Percentiles rank a stretch among this genome's conserved stretches.
These are phyloP conservation scores for Rhinogobio ventralis DNA, from an alignment of 2,797 vertebrate species.

Conservation along the genomic window DNA sequence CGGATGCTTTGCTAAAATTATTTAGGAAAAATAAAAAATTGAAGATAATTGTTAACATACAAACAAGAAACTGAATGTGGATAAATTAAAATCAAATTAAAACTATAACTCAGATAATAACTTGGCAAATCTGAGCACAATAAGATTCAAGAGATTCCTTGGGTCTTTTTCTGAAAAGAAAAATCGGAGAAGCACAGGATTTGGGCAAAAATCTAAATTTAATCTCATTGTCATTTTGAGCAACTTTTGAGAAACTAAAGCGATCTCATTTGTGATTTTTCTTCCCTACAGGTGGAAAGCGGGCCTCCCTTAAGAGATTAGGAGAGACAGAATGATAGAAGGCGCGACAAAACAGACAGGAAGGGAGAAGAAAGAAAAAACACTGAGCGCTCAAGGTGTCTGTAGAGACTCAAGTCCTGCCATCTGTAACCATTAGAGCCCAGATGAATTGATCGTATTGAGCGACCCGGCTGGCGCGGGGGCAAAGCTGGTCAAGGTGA, in stretches of 20 bases:
- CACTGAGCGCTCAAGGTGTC: constrained; percentile 56
- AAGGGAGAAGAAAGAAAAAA: constrained; percentile 49
- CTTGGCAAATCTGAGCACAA: not conserved
- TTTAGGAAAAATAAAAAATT: not conserved
- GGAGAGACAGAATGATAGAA: constrained; percentile 38
- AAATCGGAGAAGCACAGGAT: not conserved
- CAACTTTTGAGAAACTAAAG: not conserved
- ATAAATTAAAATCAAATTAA: not conserved
- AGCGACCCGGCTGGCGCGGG: constrained; percentile 58
- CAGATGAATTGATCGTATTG: constrained; percentile 66
- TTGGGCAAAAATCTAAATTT: not conserved
- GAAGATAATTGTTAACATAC: not conserved
- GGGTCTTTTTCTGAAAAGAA: constrained; percentile 11
- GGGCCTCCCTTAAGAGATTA: constrained; percentile 31
- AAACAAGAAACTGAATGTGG: not conserved
- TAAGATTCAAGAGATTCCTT: not conserved
- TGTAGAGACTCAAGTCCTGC: constrained; percentile 62
- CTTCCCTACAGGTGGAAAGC: constrained; percentile 14
- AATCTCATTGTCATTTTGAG: not conserved
- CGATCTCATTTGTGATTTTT: constrained; percentile 6
- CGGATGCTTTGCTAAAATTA: not conserved
- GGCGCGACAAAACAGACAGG: constrained; percentile 11
- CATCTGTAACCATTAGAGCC: constrained; percentile 68
- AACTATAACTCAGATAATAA: not conserved
- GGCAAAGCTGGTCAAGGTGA: constrained; percentile 63